Conservation (phyloP, 30 jellyfish, hydroid and myxozoan genomes). For the Cassiopea andromeda region DNA sequence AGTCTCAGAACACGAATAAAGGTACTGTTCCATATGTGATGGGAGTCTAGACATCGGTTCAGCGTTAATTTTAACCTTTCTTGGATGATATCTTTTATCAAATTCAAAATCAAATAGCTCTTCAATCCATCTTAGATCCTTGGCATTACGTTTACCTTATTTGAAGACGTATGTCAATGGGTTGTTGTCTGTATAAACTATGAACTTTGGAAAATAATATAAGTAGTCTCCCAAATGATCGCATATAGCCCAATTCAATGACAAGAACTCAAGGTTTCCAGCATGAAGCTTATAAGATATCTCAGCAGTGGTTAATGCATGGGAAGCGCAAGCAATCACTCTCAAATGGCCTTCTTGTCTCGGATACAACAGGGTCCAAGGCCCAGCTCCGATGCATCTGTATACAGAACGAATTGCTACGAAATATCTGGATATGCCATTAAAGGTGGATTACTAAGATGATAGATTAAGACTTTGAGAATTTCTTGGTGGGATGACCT, state of each 20-base stretch:
- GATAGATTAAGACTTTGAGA: too few species aligned
- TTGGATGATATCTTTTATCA: slow-evolving; percentile 35
- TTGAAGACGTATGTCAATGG: neutral
- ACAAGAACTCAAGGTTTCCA: neutral
- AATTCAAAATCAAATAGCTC: slow-evolving; percentile 40
- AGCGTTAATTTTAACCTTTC: slow-evolving; percentile 18
- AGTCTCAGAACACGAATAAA: neutral
- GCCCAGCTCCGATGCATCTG: too few species aligned
- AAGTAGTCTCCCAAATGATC: slow-evolving; percentile 25
- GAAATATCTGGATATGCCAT: too few species aligned
- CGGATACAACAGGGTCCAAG: too few species aligned
- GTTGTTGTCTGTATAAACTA: neutral
- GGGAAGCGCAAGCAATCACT: slow-evolving; percentile 9
- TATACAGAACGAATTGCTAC: too few species aligned
- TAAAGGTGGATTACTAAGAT: too few species aligned
- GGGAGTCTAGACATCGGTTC: slow-evolving; percentile 47
- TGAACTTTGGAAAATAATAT: neutral
- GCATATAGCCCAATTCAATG: slow-evolving; percentile 27
- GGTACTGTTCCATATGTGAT: slow-evolving; percentile 2
- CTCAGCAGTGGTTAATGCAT: slow-evolving; percentile 38
- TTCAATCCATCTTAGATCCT: slow-evolving; percentile 15
- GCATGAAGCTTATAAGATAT: neutral
- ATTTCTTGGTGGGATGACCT: too few species aligned
- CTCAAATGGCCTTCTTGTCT: too few species aligned
- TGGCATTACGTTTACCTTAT: neutral